Evolutionary conservation across 2,888 invertebrate species (phyloP).

Genomic region (Phymatocera aterrima): DNA sequence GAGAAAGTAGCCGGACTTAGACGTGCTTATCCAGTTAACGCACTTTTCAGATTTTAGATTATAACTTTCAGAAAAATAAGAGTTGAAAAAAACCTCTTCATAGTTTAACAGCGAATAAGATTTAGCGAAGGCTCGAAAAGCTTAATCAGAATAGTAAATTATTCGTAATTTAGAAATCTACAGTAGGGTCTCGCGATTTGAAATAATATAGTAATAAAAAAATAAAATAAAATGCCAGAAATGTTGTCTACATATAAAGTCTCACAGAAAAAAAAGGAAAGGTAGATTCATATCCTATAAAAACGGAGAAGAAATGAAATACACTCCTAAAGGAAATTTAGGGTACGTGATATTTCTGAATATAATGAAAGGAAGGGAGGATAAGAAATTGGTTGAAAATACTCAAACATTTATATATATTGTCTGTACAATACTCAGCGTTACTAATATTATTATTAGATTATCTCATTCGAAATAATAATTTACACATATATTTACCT

Average conservation of each 20-base stretch:
- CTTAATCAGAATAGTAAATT: not conserved
- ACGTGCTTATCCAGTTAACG: constrained; percentile 92
- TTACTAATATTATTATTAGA: constrained; percentile 34
- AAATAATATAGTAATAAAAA: not conserved
- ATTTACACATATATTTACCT: constrained; percentile 34
- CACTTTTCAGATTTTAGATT: constrained; percentile 85
- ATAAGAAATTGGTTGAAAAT: constrained; percentile 11
- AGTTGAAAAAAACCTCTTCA: not conserved
- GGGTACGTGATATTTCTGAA: constrained; percentile 51
- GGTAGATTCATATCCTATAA: not conserved
- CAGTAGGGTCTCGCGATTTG: not conserved
- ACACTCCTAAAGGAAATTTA: constrained; percentile 53
- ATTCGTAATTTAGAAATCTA: not conserved
- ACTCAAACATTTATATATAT: constrained; percentile 12
- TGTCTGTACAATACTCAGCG: constrained; percentile 41
- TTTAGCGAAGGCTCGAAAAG: not conserved
- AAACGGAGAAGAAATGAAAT: constrained; percentile 40
- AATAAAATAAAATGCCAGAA: not conserved
- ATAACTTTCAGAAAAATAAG: not conserved
- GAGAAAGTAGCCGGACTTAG: constrained; percentile 96
- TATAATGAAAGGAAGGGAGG: not conserved
- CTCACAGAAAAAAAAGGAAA: not conserved
- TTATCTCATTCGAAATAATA: not conserved
- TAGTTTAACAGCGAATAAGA: not conserved
- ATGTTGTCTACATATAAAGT: not conserved